These are phyloP conservation scores for Ephialtes manifestator DNA, from an alignment of 2,888 invertebrate species.

Conservation along the genomic window DNA sequence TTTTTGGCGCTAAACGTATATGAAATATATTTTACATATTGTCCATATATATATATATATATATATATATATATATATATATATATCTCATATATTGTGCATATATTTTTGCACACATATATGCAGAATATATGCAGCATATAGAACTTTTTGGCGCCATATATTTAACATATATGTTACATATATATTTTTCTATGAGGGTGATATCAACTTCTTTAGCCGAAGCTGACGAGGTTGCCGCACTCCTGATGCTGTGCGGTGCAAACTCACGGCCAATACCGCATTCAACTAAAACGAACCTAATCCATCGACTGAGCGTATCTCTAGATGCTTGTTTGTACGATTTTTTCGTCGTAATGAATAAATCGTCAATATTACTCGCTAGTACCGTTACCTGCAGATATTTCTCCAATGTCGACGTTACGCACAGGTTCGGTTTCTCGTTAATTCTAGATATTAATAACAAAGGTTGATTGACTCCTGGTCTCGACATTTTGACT, in stretches of 20 bases:
- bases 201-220: conserved; percentile 44
- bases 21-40: too few species aligned
- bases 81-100: too few species aligned
- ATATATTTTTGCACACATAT: too few species aligned
- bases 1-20: too few species aligned
- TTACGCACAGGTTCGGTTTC: conserved; percentile 30
- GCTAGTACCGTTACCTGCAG: conserved; percentile 16
- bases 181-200: too few species aligned
- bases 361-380: conserved; percentile 4
- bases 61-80: too few species aligned
- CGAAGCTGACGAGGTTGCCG: conserved; percentile 49
- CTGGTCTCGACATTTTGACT: conserved; percentile 54
- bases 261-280: conserved; percentile 35
- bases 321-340: conserved; percentile 34
- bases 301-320: conserved; percentile 53
- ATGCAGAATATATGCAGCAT: too few species aligned
- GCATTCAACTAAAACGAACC: conserved; percentile 30
- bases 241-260: conserved; percentile 58
- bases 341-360: conserved; percentile 41
- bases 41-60: too few species aligned
- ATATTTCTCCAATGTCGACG: background rate
- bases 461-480: conserved; percentile 52
- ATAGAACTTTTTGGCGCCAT: too few species aligned
- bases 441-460: conserved; percentile 55
- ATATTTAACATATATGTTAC: too few species aligned